A percentile compares a stretch with the other conserved stretches of the same genome.
Conservation (phyloP, 2,888 invertebrate genomes). For the Taphrorychus bicolor region DNA sequence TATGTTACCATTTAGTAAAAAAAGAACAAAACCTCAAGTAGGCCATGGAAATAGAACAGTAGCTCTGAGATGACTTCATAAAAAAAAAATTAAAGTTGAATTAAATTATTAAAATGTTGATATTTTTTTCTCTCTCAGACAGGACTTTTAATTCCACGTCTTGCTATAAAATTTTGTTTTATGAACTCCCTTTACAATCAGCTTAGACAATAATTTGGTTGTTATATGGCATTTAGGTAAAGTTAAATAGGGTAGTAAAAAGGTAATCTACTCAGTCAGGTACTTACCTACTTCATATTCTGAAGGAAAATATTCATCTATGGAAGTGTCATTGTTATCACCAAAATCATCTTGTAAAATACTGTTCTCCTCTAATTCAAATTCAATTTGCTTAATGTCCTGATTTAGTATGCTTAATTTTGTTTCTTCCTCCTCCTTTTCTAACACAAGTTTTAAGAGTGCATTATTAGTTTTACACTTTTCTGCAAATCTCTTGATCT, state of each 20-base stretch:
- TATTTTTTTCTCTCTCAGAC: no score
- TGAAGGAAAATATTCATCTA: neutral
- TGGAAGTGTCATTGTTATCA: conserved; percentile 17
- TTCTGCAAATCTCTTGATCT: conserved; percentile 41
- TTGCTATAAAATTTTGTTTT: no score
- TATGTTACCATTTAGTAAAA: no score
- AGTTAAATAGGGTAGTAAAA: neutral
- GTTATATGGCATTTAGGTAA: no score
- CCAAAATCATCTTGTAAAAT: conserved; percentile 23
- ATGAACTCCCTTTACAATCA: no score
- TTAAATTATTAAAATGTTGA: neutral
- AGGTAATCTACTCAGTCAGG: neutral
- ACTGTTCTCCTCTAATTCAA: conserved; percentile 22
- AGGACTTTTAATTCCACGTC: no score
- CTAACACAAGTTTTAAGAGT: conserved; percentile 31
- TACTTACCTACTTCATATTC: conserved; percentile 17
- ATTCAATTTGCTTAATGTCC: conserved; percentile 11
- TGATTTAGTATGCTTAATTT: conserved; percentile 22
- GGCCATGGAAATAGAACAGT: no score
- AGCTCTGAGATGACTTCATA: no score
- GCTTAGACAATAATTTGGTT: no score
- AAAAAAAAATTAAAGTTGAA: no score
- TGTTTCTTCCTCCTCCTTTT: conserved; percentile 31
- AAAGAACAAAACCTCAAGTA: no score
- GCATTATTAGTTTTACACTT: conserved; percentile 40